phyloP scores from a whole-genome alignment of 2,113 vertebrate genomes.

The Lathamus discolor region DNA sequence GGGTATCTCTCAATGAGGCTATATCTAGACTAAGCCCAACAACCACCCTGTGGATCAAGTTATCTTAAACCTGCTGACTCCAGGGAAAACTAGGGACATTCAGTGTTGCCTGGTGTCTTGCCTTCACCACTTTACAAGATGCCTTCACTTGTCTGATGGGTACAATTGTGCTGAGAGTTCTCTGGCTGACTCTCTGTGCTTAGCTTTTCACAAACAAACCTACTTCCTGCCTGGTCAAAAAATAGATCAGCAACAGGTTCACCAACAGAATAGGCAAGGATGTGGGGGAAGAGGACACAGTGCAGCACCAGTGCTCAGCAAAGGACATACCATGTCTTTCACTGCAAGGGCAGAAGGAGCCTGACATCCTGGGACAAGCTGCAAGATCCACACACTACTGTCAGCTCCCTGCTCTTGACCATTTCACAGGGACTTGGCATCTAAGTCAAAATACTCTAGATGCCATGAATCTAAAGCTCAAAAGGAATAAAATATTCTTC shows the following conservation, averaged over 20 bases:
- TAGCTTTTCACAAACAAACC: background rate
- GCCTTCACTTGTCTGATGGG: background rate
- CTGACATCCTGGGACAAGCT: background rate
- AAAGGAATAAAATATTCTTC: background rate
- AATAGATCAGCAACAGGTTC: background rate
- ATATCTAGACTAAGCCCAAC: background rate
- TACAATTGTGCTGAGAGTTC: background rate
- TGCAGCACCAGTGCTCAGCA: rapidly evolving
- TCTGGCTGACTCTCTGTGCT: background rate
- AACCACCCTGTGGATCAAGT: background rate
- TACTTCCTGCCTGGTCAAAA: background rate
- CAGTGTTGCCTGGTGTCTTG: rapidly evolving
- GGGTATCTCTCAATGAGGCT: background rate
- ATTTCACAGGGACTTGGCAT: background rate
- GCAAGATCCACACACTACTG: background rate
- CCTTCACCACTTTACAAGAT: background rate
- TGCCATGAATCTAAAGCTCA: background rate
- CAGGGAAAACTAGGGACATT: background rate
- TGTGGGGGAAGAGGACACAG: background rate
- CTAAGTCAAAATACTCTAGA: background rate
- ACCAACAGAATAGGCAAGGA: background rate
- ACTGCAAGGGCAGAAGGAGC: background rate
- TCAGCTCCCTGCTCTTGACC: background rate
- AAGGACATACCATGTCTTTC: background rate
- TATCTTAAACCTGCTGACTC: background rate